Evolutionary conservation across 2,888 invertebrate genomes (phyloP).

Genomic region (Lasiommata megera): DNA sequence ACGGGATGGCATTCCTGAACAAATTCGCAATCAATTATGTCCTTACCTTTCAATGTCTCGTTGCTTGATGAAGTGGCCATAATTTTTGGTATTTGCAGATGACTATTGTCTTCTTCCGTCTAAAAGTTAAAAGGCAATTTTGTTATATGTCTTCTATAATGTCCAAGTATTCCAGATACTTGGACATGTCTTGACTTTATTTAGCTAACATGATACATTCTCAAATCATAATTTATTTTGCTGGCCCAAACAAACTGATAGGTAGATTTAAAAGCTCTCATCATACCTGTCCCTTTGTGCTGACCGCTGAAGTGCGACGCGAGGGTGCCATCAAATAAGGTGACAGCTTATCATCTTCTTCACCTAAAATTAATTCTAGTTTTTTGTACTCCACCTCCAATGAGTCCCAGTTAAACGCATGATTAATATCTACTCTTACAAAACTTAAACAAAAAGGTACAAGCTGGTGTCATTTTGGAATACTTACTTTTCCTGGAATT

Average conservation of each 20-base stretch:
- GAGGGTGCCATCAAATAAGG: conserved; percentile 68
- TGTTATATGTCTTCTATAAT: not conserved
- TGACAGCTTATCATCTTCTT: conserved; percentile 72
- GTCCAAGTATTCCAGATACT: too few relatives aligned
- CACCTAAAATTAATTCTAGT: conserved; percentile 47
- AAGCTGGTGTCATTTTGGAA: not conserved
- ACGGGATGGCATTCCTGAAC: too few relatives aligned
- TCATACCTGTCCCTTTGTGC: conserved; percentile 35
- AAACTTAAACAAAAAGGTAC: too few relatives aligned
- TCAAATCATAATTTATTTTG: too few relatives aligned
- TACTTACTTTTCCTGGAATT: conserved; percentile 71
- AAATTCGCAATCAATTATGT: too few relatives aligned
- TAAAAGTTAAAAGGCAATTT: conserved; percentile 31
- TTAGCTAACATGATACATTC: too few relatives aligned
- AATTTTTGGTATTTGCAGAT: conserved; percentile 87
- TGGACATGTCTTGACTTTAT: too few relatives aligned
- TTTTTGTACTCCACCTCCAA: too few relatives aligned
- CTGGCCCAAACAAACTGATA: too few relatives aligned
- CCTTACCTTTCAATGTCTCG: conserved; percentile 87
- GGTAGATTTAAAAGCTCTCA: too few relatives aligned
- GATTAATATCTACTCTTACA: too few relatives aligned
- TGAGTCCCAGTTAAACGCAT: too few relatives aligned
- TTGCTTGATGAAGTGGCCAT: conserved; percentile 88
- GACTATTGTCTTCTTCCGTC: conserved; percentile 81
- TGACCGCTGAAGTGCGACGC: conserved; percentile 61